Evolutionary conservation across 2,888 invertebrate species (phyloP).

Genomic region (Morpho achilles): DNA sequence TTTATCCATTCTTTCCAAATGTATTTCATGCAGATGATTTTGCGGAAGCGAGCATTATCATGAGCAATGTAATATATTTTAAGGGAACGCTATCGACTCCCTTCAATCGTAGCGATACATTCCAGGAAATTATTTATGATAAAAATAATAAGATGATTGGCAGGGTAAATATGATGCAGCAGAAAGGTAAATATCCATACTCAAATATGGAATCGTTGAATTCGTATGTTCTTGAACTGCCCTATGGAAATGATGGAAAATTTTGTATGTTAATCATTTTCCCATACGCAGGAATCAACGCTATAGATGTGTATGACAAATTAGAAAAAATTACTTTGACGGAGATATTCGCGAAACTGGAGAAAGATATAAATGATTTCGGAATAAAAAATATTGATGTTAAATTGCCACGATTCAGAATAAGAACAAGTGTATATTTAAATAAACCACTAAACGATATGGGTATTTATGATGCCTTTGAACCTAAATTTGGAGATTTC

Average conservation of each 20-base stretch:
- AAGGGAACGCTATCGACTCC: slow-evolving; percentile 84
- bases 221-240: slow-evolving; percentile 82
- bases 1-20: slow-evolving; percentile 4
- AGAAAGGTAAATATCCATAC: slow-evolving; percentile 78
- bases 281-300: slow-evolving; percentile 75
- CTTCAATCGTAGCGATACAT: slow-evolving; percentile 79
- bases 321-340: slow-evolving; percentile 65
- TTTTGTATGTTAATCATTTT: slow-evolving; percentile 82
- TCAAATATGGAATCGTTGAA: slow-evolving; percentile 75
- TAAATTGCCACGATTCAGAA: slow-evolving; percentile 81
- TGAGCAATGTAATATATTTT: slow-evolving; percentile 84
- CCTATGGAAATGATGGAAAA: slow-evolving; percentile 79
- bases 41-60: slow-evolving; percentile 78
- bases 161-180: slow-evolving; percentile 86
- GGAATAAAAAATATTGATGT: slow-evolving; percentile 81
- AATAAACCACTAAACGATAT: slow-evolving; percentile 78
- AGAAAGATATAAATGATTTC: slow-evolving; percentile 62
- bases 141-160: slow-evolving; percentile 72
- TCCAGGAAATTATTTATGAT: slow-evolving; percentile 76
- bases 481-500: slow-evolving; percentile 75
- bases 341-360: slow-evolving; percentile 69
- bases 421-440: slow-evolving; percentile 79
- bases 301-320: slow-evolving; percentile 70
- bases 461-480: slow-evolving; percentile 84
- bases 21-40: slow-evolving; percentile 71